Conservation (phyloP, 1,140 invertebrate genomes). For the Bombus waltoni region DNA sequence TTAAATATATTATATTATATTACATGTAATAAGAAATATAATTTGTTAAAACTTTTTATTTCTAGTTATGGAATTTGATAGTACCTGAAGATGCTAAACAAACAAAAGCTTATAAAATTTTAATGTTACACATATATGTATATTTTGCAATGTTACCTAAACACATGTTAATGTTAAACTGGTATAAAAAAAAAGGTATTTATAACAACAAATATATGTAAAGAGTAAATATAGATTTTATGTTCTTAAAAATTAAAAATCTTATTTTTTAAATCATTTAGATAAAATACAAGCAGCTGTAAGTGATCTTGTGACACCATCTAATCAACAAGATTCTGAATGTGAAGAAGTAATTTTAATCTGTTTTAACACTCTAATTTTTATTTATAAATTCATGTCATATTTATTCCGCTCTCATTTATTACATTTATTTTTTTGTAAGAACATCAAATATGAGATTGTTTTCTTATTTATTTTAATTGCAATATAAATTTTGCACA, state of each 20-base stretch:
- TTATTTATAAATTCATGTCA: neutral
- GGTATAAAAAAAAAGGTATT: constrained; percentile 44
- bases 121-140: constrained; percentile 69
- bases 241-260: constrained; percentile 5
- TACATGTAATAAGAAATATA: neutral
- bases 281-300: constrained; percentile 7
- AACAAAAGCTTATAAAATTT: constrained; percentile 61
- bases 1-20: neutral
- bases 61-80: constrained; percentile 66
- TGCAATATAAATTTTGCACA: neutral
- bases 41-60: constrained; percentile 3
- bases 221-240: neutral
- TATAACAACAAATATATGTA: constrained; percentile 1
- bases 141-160: constrained; percentile 69
- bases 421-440: constrained; percentile 12
- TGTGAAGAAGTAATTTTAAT: constrained; percentile 47
- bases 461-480: constrained; percentile 15
- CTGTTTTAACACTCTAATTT: neutral
- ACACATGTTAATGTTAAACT: constrained; percentile 43
- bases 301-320: neutral
- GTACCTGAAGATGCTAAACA: constrained; percentile 59
- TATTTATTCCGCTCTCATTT: neutral
- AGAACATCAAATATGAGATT: neutral
- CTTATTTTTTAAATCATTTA: constrained; percentile 26
- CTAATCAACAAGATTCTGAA: neutral